phyloP scores from a whole-genome alignment of 2,888 invertebrate genomes.

The Sarcophaga caerulescens region DNA sequence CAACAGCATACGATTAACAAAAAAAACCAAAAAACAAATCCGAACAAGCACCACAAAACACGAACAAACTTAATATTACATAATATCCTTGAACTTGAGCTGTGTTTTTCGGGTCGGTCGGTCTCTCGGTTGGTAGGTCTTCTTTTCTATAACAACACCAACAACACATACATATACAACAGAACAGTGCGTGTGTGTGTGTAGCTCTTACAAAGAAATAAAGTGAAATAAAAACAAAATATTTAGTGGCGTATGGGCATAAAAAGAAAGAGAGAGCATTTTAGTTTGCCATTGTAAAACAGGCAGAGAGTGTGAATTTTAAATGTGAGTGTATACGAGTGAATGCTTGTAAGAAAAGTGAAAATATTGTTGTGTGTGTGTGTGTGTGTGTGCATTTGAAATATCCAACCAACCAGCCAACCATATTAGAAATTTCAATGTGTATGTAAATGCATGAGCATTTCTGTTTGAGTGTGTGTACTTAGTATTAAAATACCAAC shows the following conservation, averaged over 20 bases:
- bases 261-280: neutral
- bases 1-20: constrained; percentile 24
- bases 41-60: neutral
- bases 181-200: constrained; percentile 26
- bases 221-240: no score
- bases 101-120: constrained; percentile 73
- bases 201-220: neutral
- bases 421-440: constrained; percentile 40
- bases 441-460: neutral
- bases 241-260: no score
- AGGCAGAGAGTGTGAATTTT: neutral
- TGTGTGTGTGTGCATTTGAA: neutral
- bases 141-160: constrained; percentile 45
- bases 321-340: no score
- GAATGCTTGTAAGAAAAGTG: no score
- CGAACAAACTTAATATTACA: constrained; percentile 73
- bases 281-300: neutral
- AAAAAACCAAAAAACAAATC: neutral
- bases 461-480: neutral
- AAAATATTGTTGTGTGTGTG: neutral
- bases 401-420: constrained; percentile 39
- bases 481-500: constrained; percentile 20
- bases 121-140: constrained; percentile 71
- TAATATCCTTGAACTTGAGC: constrained; percentile 81
- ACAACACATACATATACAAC: constrained; percentile 41